Conservation (phyloP, 2,113 vertebrate species). For the Glaucomys volans region DNA sequence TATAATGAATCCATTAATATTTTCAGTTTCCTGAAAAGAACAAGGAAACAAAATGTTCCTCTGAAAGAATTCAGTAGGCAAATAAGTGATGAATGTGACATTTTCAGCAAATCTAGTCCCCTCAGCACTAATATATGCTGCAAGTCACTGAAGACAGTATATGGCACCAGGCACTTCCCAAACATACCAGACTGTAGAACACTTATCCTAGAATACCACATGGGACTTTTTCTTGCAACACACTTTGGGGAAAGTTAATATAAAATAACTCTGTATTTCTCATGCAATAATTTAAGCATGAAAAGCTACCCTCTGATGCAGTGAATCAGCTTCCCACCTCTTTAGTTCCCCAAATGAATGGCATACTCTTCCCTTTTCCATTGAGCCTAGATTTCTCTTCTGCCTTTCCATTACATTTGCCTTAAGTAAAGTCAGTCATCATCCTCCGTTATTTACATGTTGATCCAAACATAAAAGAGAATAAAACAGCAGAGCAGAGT, state of each 20-base stretch:
- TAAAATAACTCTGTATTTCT: background rate
- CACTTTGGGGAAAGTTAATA: background rate
- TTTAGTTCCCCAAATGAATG: background rate
- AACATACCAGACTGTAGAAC: background rate
- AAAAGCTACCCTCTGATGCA: background rate
- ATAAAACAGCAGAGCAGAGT: conserved; percentile 74
- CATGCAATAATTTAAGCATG: background rate
- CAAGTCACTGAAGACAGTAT: background rate
- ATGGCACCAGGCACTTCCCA: background rate
- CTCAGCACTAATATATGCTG: background rate
- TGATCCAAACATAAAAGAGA: conserved; percentile 77
- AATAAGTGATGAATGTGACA: background rate
- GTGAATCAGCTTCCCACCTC: background rate
- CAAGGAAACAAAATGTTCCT: conserved; percentile 15
- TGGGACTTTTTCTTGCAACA: background rate
- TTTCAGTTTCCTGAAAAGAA: conserved; percentile 27
- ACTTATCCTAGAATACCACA: background rate
- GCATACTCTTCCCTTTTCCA: background rate
- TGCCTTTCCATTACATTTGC: conserved; percentile 19
- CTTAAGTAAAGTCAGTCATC: conserved; percentile 25
- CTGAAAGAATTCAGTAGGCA: conserved; percentile 2
- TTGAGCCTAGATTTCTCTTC: background rate
- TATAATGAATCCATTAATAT: background rate
- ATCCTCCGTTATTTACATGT: conserved; percentile 73
- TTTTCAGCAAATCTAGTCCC: background rate